Base-by-base conservation (phyloP, 2,888 invertebrate genomes). In the Diloba caeruleocephala region DNA sequence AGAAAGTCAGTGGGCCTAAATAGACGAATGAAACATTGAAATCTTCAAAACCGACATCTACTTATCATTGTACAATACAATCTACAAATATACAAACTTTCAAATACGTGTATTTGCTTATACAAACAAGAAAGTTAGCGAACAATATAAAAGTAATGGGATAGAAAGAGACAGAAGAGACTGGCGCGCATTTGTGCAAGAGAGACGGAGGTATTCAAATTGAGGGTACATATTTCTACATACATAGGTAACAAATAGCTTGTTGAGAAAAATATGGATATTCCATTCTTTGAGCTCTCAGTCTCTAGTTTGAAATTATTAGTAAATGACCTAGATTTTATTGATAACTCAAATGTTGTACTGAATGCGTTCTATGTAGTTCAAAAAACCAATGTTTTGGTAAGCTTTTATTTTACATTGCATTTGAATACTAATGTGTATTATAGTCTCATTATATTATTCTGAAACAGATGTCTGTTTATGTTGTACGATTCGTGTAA, bases 71-170 rank as follows among this genome's bases (percentile, higher is more conserved):
- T 87, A 89, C 83, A 89, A 89, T 88, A 88, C 87, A 88, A 90
- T 87, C 87, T 88, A 90, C 89, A 92, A 92, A 92, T 91, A 92
- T 85, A 91, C 88, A 90, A 92, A 93, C 92, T 92, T 93, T 92
- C 92, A 92, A 92, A 93, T 91, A 90, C 90, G 88, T 91, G 89
- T 91, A 92, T 92, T 92, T 92, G 92, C 92, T 92, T 92, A 92
- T 88, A 92, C 92, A 93, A 92, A 92, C 93, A 93, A 93, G 92
- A 92, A 93, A 93, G 92, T 92, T 92, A 92, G 92, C 92, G 93
- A 93, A 93, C 93, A 92, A 92, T 92, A 93, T 93, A 92, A 92
- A 93, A 92, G 92, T 92, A 92, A 93, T 93, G 90, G 90, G 88
- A 88, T 88, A 90, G 92, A 92, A 74, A 54, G 88, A 87, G 83